phyloP scores from a whole-genome alignment of 2,113 vertebrate species.

The Phocoena sinus region DNA sequence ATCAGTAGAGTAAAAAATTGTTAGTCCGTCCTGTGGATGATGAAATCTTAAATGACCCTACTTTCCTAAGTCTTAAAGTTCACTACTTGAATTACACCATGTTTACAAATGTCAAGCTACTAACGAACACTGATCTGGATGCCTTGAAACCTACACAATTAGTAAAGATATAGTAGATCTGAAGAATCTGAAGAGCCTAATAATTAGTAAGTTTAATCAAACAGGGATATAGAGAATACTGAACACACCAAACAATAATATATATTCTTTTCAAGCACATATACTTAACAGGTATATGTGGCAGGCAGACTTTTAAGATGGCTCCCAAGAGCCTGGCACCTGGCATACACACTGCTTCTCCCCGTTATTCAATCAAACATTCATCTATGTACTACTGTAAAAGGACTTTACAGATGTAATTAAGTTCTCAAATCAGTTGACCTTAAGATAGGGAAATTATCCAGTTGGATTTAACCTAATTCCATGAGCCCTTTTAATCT shows the following conservation, averaged over 20 bases:
- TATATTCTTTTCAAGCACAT: not conserved
- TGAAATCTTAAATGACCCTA: not conserved
- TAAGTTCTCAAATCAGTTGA: not conserved
- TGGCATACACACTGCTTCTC: not conserved
- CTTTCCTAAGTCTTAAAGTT: not conserved
- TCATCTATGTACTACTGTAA: not conserved
- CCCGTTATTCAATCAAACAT: not conserved
- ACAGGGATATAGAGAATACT: not conserved
- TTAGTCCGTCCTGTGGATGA: not conserved
- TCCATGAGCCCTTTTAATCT: not conserved
- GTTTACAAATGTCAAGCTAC: not conserved
- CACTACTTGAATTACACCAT: not conserved
- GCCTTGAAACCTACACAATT: not conserved
- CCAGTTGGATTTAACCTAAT: not conserved
- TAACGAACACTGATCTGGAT: not conserved
- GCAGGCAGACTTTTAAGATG: not conserved
- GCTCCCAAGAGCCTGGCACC: not conserved
- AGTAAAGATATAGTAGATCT: not conserved
- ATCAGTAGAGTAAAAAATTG: not conserved
- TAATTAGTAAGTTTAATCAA: not conserved
- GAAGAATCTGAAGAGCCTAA: not conserved
- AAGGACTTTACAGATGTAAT: not conserved
- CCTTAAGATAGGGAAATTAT: not conserved
- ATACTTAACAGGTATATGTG: not conserved
- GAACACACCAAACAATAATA: not conserved